Conservation (phyloP, 2,888 invertebrate species). For the Mesorhabditis belari region DNA sequence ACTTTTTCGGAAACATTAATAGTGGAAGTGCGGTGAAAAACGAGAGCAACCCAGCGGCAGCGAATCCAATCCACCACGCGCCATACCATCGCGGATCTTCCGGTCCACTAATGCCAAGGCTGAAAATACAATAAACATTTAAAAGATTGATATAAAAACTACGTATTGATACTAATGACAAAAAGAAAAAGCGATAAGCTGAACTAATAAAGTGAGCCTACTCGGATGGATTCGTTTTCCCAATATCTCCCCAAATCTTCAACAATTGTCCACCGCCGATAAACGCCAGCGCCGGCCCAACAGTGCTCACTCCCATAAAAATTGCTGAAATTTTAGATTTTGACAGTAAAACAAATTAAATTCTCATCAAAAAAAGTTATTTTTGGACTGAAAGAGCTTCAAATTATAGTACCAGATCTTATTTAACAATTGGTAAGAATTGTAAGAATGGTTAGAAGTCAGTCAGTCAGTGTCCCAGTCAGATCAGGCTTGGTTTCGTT, state of each 20-base stretch:
- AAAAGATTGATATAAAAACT: not conserved
- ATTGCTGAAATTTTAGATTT: constrained; percentile 61
- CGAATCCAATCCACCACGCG: constrained; percentile 58
- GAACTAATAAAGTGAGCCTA: constrained; percentile 2
- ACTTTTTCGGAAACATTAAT: constrained; percentile 48
- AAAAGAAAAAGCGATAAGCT: not conserved
- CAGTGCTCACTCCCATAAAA: constrained; percentile 72
- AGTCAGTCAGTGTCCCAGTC: no score
- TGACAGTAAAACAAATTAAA: not conserved
- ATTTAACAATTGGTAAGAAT: no score
- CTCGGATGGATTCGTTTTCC: constrained; percentile 19
- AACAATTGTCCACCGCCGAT: constrained; percentile 74
- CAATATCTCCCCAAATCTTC: constrained; percentile 61
- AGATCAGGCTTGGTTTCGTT: no score
- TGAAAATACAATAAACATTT: constrained; percentile 6
- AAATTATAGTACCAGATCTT: no score
- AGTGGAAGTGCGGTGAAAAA: constrained; percentile 53
- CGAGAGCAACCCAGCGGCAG: constrained; percentile 52
- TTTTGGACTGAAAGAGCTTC: not conserved
- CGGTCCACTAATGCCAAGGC: constrained; percentile 22
- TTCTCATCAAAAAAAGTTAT: not conserved
- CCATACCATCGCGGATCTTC: constrained; percentile 54
- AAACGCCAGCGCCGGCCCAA: constrained; percentile 76
- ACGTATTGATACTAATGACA: not conserved
- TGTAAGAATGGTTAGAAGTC: no score